Evolutionary conservation across 2,888 invertebrate genomes (phyloP), one percentile per base, ranked within the genome.

Genomic region (Amphipyra berbera): DNA sequence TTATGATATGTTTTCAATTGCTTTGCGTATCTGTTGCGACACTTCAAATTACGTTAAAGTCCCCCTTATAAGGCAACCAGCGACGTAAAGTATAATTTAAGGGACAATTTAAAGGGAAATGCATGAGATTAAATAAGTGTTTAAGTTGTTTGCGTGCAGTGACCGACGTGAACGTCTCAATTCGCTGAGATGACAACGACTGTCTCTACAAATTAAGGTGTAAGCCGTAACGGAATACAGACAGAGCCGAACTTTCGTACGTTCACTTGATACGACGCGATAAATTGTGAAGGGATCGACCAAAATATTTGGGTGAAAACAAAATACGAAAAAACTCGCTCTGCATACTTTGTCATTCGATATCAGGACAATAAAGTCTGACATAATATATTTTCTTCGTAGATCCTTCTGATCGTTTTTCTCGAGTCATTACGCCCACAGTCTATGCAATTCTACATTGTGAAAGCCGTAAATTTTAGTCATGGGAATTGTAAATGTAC

Each of bases 121-220:
- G 78, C 78, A 68, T 82, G 78, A 85, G 76, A 87, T 87, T 85
- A 88, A 88, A 85, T 83, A 83, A 82, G 78, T 81, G 70, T 82
- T 86, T 83, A 85, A 81, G 79, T 79, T 81, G 79, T 84, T 82
- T 83, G 81, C 82, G 73, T 80, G 80, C 72, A 76, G 64, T 78
- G 77, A 69, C 78, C 78, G 82, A 71, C 75, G 71, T 65, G 66
- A 69, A 89, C 87, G 84, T 84, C 89, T 92, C 87, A 90, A 90
- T 91, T 83, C 82, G 62, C 71, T 46, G 64, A 85, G 83, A 86
- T 84, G 88, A 86, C 83, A 84, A 86, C 82, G 81, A 77, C 78
- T 78, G 84, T 87, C 85, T 66, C 71, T 71, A 79, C 82, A 85
- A 83, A 88, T 89, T 85, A 83, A 84, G 81, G 78, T 78, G 76